Base-by-base conservation (phyloP, 2,113 vertebrate genomes). In the Tor tambroides region DNA sequence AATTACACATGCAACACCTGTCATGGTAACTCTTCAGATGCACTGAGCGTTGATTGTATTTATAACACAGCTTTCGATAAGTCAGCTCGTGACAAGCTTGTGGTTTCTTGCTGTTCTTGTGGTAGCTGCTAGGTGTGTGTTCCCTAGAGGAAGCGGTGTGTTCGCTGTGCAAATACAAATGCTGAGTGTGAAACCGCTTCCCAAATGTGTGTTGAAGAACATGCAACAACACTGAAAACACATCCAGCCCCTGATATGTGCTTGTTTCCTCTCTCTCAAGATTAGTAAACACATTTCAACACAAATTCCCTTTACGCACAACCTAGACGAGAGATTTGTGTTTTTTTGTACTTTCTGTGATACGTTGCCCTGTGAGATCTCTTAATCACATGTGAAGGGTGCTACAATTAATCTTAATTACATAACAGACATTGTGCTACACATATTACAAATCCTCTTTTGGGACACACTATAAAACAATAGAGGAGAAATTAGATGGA, bases 391-490 rank as follows among this genome's bases (percentile, higher is more conserved):
- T 78, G 35, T 59, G 72, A 77, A 75, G 41, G 49, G 43, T 76
- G 77, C 59, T 54, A 14, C 85, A 88, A 61, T 86, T 79, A 49
- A 88, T 88, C 75, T 63, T 59, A 43, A 83, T 89, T 80, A 89
- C 80, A 74, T 71, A 56, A 72, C 78, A 30, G 38, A 88, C 71
- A 86, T 72, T 88, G 51, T 88, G 76, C 46, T 51, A 83, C 51
- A 86, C 67, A 32, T 76, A 56, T 86, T 84, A 86, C 59, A 63
- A 77, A 30, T 88, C 49, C 46, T 84, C 75, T 86, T 56, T 71
- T 49, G 56, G 75, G 85, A 87, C 32, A 80, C 77, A 74, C 54
- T 49, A 6, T 65, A 38, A 88, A 88, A 88, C 80, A 88, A 80
- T 59, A 56, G 8, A 72, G 51, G 56, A 85, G 21, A 80, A 89